phyloP scores from a whole-genome alignment of 2,113 vertebrate species.

The Neolamprologus sp. region DNA sequence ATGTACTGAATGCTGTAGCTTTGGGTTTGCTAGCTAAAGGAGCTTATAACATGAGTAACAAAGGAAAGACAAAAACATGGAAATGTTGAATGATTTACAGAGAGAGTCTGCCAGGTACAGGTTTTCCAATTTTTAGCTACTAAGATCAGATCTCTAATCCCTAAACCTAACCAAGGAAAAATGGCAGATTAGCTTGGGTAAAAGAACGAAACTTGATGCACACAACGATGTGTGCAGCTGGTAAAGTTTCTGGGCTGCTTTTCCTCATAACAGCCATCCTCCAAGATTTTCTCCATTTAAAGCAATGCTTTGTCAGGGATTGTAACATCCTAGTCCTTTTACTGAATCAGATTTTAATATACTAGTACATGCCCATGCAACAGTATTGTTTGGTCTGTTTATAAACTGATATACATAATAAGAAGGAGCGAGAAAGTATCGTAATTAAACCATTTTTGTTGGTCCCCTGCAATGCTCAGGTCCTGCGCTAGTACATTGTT shows the following conservation, averaged over 20 bases:
- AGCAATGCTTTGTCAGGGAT: background rate
- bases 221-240: background rate
- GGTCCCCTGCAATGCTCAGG: background rate
- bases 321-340: background rate
- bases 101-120: background rate
- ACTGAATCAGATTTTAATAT: background rate
- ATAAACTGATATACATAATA: background rate
- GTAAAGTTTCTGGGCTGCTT: background rate
- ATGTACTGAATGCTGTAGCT: background rate
- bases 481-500: background rate
- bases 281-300: background rate
- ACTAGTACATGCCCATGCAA: background rate
- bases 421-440: background rate
- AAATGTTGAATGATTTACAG: background rate
- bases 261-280: background rate
- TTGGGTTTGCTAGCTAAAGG: background rate
- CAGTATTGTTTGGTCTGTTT: background rate
- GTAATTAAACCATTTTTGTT: background rate
- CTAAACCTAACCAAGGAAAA: background rate
- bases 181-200: background rate
- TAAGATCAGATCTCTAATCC: background rate
- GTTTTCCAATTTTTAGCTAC: background rate
- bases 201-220: background rate
- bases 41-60: background rate
- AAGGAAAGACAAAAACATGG: background rate